Evolutionary conservation across 2,888 invertebrate genomes (phyloP), one percentile per base, ranked within the genome.

Genomic region (Acholoe squamosa): DNA sequence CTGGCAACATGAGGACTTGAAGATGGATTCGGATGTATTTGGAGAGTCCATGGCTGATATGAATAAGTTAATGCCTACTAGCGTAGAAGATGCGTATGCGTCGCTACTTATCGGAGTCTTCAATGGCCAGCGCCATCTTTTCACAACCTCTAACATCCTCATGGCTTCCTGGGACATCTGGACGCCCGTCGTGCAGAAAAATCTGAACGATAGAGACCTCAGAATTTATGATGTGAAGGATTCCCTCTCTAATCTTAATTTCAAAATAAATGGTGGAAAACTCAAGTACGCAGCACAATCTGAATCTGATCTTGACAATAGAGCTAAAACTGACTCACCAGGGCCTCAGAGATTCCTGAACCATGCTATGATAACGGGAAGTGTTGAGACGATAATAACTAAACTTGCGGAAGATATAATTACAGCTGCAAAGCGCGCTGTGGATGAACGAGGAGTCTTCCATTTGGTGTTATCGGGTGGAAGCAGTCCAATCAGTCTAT

Each of bases 381-480:
- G 84, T 19, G 84, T 88, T 0, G 71, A 89, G 34, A 88, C 92
- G 25, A 34, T 94, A 22, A 92, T 94, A 43, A 31, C 84, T 16
- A 51, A 88, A 16, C 90, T 95, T 34, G 93, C 93, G 25, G 84
- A 92, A 0, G 92, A 94, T 67, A 93, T 94, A 51, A 84, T 92
- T 12, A 34, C 51, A 12, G 54, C 71, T n/a, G 94, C 93, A 31
- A 34, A 91, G 56, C 76, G 84, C 31, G 89, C 93, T n/a, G 90
- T 94, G 0, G 90, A 91, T 22, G 91, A 92, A 28, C 92, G 92
- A 88, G 93, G 93, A 12, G 89, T 90, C 0, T 95, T 95, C 91
- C 95, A 95, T 92, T 77, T 95, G 12, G 95, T 95, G 16, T 92
- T 95, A 51, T 94, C 95, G 10, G 95, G 95, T 0, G 95, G 95